Evolutionary conservation across 2,888 invertebrate species (phyloP).

Genomic region (Ametastegia equiseti): DNA sequence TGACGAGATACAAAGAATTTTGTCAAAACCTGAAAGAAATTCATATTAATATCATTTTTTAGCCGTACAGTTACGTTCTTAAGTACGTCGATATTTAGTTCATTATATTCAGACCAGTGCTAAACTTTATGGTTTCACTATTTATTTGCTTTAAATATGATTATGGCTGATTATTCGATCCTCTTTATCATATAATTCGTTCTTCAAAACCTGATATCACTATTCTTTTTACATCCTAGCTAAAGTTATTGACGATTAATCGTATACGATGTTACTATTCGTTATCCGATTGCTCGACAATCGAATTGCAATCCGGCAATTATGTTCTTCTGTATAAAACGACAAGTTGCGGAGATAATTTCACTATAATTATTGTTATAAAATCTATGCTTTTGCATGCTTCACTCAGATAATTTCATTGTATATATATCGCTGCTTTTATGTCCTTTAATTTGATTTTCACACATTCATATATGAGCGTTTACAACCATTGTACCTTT

Average conservation of each 20-base stretch:
- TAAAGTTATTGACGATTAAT: not conserved
- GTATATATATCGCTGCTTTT: slow-evolving; percentile 5
- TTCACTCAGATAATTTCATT: not conserved
- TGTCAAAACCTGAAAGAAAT: slow-evolving; percentile 40
- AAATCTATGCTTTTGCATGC: slow-evolving; percentile 16
- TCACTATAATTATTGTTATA: not conserved
- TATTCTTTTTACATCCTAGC: not conserved
- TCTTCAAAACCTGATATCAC: not conserved
- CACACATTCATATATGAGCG: not conserved
- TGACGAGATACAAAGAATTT: slow-evolving; percentile 75
- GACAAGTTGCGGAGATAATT: not conserved
- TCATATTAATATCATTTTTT: slow-evolving; percentile 17
- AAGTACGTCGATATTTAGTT: not conserved
- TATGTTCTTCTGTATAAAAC: not conserved
- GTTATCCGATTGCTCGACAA: not conserved
- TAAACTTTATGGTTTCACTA: not conserved
- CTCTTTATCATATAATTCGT: not conserved
- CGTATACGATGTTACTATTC: not conserved
- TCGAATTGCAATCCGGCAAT: not conserved
- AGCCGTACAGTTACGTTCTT: not conserved
- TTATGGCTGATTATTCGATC: not conserved
- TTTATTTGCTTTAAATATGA: not conserved
- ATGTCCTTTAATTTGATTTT: not conserved
- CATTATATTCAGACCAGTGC: not conserved
- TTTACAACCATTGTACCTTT: not conserved